Conservation (phyloP, 2,113 vertebrate genomes). For the Girardinichthys multiradiatus region DNA sequence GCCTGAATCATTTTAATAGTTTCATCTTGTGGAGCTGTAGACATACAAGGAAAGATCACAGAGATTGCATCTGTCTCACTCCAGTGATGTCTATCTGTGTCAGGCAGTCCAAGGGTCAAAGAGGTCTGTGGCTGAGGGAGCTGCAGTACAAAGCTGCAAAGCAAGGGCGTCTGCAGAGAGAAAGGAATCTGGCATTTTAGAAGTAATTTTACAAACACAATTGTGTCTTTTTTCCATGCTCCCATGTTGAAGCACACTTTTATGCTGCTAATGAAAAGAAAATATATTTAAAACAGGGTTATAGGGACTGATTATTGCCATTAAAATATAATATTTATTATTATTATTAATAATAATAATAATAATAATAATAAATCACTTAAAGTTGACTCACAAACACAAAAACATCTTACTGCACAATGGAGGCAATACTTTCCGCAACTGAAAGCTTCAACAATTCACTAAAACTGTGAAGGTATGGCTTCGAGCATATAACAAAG, state of each 20-base stretch:
- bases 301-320: no score
- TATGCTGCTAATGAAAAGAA: background rate
- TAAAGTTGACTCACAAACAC: background rate
- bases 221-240: background rate
- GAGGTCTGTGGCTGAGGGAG: constrained; percentile 27
- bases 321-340: no score
- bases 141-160: constrained; percentile 11
- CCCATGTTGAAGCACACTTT: background rate
- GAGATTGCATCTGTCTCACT: constrained; percentile 50
- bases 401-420: background rate
- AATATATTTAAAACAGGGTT: background rate
- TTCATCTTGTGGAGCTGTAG: constrained; percentile 28
- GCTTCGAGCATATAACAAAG: background rate
- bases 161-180: background rate
- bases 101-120: constrained; percentile 34
- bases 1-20: constrained; percentile 67
- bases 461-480: background rate
- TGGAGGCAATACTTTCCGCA: background rate
- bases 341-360: no score
- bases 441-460: background rate
- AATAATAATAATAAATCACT: background rate
- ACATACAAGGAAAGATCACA: constrained; percentile 36
- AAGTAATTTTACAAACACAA: constrained; percentile 6
- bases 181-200: constrained; percentile 11
- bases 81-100: constrained; percentile 40